Evolutionary conservation across 2,888 invertebrate species (phyloP).

Genomic region (Pristionchus maxplancki): DNA sequence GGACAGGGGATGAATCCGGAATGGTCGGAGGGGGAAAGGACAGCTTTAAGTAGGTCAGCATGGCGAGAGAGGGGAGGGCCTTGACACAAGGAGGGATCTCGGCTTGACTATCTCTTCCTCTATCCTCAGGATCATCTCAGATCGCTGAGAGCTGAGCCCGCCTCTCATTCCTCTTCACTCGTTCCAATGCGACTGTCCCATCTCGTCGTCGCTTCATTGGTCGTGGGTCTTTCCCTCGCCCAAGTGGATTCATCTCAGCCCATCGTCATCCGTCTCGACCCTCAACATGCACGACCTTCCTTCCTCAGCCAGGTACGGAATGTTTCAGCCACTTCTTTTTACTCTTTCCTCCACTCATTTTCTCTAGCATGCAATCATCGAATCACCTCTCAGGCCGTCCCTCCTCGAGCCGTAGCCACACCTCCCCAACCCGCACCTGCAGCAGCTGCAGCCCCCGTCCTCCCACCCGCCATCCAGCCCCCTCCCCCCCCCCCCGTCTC

Average conservation of each 20-base stretch:
- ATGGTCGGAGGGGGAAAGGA: slow-evolving; percentile 49
- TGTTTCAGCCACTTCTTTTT: neutral
- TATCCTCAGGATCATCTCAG: slow-evolving; percentile 40
- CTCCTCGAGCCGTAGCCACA: slow-evolving; percentile 68
- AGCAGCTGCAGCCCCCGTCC: slow-evolving; percentile 54
- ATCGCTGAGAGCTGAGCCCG: neutral
- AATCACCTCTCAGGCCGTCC: slow-evolving; percentile 59
- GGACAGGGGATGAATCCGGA: slow-evolving; percentile 47
- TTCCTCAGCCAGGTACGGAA: slow-evolving; percentile 62
- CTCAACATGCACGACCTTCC: slow-evolving; percentile 57
- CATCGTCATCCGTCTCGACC: slow-evolving; percentile 63
- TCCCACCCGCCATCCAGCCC: slow-evolving; percentile 50
- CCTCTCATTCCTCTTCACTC: neutral
- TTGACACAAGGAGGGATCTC: slow-evolving; percentile 45
- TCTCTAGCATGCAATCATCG: slow-evolving; percentile 2
- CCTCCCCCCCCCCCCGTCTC: slow-evolving; percentile 60
- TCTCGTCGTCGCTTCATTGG: slow-evolving; percentile 49
- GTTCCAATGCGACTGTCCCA: slow-evolving; percentile 5
- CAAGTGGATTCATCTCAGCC: slow-evolving; percentile 61
- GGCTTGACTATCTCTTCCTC: slow-evolving; percentile 12
- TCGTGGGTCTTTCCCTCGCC: slow-evolving; percentile 55
- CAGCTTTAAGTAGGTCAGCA: slow-evolving; percentile 51
- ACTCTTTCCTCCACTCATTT: neutral
- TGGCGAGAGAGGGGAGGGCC: slow-evolving; percentile 37
- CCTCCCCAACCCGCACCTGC: slow-evolving; percentile 51